Evolutionary conservation across 2,888 invertebrate genomes (phyloP), one percentile per base, ranked within the genome.

Genomic region (Lithophane semibrunnea): DNA sequence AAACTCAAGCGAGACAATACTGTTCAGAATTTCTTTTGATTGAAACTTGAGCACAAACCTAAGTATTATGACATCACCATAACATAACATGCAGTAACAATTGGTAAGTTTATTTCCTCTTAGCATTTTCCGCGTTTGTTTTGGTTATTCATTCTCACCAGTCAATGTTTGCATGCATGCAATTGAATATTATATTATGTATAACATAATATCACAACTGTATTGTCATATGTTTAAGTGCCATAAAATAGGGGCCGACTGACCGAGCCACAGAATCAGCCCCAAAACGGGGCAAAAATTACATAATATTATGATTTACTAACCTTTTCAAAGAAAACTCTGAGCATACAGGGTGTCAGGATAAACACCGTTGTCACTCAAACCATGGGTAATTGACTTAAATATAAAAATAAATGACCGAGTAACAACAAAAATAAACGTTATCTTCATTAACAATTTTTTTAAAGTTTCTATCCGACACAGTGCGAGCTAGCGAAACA

Each of bases 91-190:
- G 1, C 12, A 52, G 3, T n/a, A 52, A 75, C 75, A 64, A 76
- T 76, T 77, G 54, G 3, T 77, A 21, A n/a, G 8, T 47, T 24
- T 64, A 54, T 64, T 65, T 76, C 77, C 77, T 65, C 7, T 44
- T 42, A 16, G 9, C 2, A 58, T 76, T 76, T 65, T 58, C 77
- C 47, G 37, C 66, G 21, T 42, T 49, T 76, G 56, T 76, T 65
- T 49, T 18, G 5, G 3, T 65, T 16, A 12, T 65, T 37, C n/a
- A 4, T 21, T 76, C 16, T 54, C 54, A 77, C 5, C 12, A 12
- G 29, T 75, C 13, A 44, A 52, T 75, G 49, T 10, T 12, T 21
- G 47, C 9, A 16, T 21, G 37, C 9, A 16, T 24, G 54, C 9
- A 63, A 18, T 75, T 61, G 37, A 37, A 73, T 74, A 74, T 74